These are phyloP conservation scores for Dermochelys coriacea DNA, from an alignment of 2,797 vertebrate genomes.

Conservation along the genomic window DNA sequence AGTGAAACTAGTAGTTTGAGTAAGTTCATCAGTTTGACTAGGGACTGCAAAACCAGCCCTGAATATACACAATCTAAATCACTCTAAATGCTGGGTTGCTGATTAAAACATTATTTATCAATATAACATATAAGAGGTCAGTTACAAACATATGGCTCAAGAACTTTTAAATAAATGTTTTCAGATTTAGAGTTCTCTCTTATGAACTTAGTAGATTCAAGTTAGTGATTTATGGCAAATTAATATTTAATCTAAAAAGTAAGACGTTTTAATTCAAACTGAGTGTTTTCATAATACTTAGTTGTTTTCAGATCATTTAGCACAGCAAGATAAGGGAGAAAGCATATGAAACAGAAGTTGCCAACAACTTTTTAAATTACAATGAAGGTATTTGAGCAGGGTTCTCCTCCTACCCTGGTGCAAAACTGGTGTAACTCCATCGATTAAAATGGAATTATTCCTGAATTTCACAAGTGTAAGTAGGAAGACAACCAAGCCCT, in stretches of 20 bases:
- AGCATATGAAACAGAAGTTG: background rate
- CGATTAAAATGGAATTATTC: background rate
- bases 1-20: background rate
- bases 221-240: background rate
- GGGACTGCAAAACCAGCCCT: background rate
- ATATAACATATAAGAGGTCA: background rate
- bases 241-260: background rate
- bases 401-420: background rate
- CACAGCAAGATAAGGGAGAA: background rate
- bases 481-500: background rate
- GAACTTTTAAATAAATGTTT: background rate
- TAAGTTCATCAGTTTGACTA: background rate
- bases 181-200: background rate
- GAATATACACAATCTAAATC: background rate
- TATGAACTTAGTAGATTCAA: background rate
- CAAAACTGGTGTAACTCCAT: background rate
- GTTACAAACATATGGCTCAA: background rate
- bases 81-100: background rate
- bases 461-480: background rate
- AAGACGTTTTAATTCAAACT: background rate
- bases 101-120: background rate
- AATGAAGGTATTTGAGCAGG: background rate
- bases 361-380: background rate
- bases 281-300: fast-evolving
- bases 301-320: background rate